Evolutionary conservation across 2,888 invertebrate species (phyloP), one percentile per base, ranked within the genome.

Genomic region (Eupsilia transversa): DNA sequence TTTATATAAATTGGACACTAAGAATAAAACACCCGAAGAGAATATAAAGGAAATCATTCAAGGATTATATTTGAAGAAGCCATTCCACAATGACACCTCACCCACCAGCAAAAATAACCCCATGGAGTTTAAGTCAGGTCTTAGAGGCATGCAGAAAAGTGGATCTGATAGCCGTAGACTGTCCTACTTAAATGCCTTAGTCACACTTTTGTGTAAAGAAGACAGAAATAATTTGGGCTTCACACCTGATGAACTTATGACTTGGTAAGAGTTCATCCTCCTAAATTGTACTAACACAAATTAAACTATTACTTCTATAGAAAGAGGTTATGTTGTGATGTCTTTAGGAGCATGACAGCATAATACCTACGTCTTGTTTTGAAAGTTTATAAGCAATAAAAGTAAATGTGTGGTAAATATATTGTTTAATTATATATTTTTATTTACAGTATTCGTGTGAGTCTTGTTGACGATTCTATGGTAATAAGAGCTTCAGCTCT

Each of bases 401-500:
- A 35, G 30, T 30, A 33, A 46, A 9, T 49, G 20, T 49, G 33
- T 68, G 30, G 27, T 12, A 17, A 17, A 56, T 3, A 63, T 65
- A 52, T 33, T 56, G n/a, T 33, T 38, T 30, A 41, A 46, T 41
- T 3, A 52, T 56, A 56, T 10, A n/a, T 27, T 75, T 70, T 81
- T 74, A 33, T 72, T 94, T 93, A 76, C 92, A 99, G 99, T 94
- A 97, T 99, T 91, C 97, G 99, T 87, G 97, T 98, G 79, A 97
- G 98, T 74, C 96, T 99, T 86, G 97, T 99, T 72, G 98, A 99
- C 93, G 98, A 99, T 86, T 98, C 98, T 81, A 98, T 98, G 88
- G 98, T 99, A 93, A 98, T 99, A 75, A 97, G 99, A 90, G 98
- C 99, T 83, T 99, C 98, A 72, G 98, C 98, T 56, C 96, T 99